phyloP scores from a whole-genome alignment of 1,140 invertebrate species.

The Stratiolaelaps scimitus region DNA sequence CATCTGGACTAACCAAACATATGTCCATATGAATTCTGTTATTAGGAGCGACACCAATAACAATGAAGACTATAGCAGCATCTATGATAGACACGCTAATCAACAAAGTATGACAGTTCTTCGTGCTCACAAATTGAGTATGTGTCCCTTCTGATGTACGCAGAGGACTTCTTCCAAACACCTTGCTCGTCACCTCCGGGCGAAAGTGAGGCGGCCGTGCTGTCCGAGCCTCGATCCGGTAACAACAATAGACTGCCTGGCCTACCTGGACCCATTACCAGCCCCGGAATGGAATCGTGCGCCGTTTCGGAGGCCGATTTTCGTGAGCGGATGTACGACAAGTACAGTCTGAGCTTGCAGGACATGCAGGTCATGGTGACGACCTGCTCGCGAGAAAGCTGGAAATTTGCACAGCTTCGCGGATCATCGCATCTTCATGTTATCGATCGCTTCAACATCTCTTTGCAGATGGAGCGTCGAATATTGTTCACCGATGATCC shows the following conservation, averaged over 20 bases:
- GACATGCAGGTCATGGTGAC: slow-evolving; percentile 78
- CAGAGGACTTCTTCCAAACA: slow-evolving; percentile 57
- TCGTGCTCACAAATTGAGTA: background rate
- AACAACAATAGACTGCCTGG: background rate
- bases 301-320: slow-evolving; percentile 36
- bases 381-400: slow-evolving; percentile 64
- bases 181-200: slow-evolving; percentile 68
- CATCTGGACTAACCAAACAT: background rate
- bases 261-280: background rate
- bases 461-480: slow-evolving; percentile 51
- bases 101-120: too few species aligned
- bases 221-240: slow-evolving; percentile 30
- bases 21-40: too few species aligned
- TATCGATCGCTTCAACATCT: slow-evolving; percentile 78
- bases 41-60: too few species aligned
- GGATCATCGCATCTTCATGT: slow-evolving; percentile 65
- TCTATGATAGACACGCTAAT: too few species aligned
- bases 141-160: slow-evolving; percentile 21
- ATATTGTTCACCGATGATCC: slow-evolving; percentile 10
- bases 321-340: slow-evolving; percentile 42
- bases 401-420: slow-evolving; percentile 68
- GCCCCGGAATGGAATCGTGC: slow-evolving; percentile 30
- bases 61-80: too few species aligned
- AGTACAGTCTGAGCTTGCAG: slow-evolving; percentile 66
- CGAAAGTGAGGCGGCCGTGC: slow-evolving; percentile 9